phyloP scores from a whole-genome alignment of 2,888 invertebrate species.

The Cheilosia vernalis region DNA sequence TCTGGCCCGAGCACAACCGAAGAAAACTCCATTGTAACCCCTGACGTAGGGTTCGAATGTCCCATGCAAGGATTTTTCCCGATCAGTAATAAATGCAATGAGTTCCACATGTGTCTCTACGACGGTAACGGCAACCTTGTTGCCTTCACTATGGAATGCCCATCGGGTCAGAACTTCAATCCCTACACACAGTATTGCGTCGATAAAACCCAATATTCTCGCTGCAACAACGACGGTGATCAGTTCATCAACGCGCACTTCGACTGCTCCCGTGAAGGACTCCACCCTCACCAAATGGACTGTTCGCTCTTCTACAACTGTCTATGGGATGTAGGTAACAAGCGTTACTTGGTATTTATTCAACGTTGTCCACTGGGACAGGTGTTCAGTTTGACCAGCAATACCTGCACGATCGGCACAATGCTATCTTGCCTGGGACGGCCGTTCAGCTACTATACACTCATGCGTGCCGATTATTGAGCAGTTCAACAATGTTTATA shows the following conservation, averaged over 20 bases:
- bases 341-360: slow-evolving; percentile 41
- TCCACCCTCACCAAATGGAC: slow-evolving; percentile 58
- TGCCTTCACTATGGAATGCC: slow-evolving; percentile 73
- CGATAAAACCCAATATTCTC: not conserved
- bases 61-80: slow-evolving; percentile 77
- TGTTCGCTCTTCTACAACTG: slow-evolving; percentile 67
- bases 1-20: slow-evolving; percentile 29
- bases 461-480: slow-evolving; percentile 5
- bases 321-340: slow-evolving; percentile 47
- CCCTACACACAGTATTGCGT: slow-evolving; percentile 75
- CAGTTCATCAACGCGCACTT: slow-evolving; percentile 28
- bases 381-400: slow-evolving; percentile 49
- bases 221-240: slow-evolving; percentile 67
- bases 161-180: slow-evolving; percentile 76
- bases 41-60: slow-evolving; percentile 71
- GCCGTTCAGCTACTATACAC: slow-evolving; percentile 29
- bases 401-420: slow-evolving; percentile 37
- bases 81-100: slow-evolving; percentile 69
- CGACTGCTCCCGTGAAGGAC: slow-evolving; percentile 56
- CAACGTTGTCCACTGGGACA: slow-evolving; percentile 49
- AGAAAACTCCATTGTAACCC: slow-evolving; percentile 34
- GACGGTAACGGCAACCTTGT: slow-evolving; percentile 32
- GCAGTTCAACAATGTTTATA: not conserved
- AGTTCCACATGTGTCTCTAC: slow-evolving; percentile 76
- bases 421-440: slow-evolving; percentile 51